Base-by-base conservation (phyloP, 92 coral and sea anemone species). In the Actinernus sp. region DNA sequence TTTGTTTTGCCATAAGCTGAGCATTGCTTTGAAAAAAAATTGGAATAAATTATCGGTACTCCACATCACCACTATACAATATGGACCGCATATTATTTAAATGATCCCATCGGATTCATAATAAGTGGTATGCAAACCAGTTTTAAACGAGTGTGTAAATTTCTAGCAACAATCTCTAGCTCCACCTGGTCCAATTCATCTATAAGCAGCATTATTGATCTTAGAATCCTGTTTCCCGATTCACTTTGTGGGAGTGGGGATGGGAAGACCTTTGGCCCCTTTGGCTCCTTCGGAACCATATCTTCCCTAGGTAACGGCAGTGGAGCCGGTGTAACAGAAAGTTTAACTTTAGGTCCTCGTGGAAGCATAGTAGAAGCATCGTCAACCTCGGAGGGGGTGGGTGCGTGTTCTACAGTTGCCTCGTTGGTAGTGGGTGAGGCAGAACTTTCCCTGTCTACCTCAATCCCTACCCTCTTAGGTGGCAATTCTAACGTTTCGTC, bases 161-260 rank as follows among this genome's bases (percentile, higher is more conserved):
- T 86, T 36, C 96, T 68, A 1, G 98, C 98, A 23, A 93, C 68
- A 36, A 93, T 86, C 58, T 90, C 88, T 41, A 94, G 79, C 63
- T 94, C 98, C 34, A 83, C 91, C 57, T 89, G 92, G 46, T 79
- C 92, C 18, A 94, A 85, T 62, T 94, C 98, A 51, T 91, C 97
- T 50, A 94, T 48, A 24, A 94, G 76, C 52, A 94, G 54, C 68
- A 94, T 66, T 47, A 94, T 81, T 6, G 98, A 88, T 57, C 79
- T 80, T 4, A 94, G 60, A 27, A 94, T 76, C 34, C 92, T 79
- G 55, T 86, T 68, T 1, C 92, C 89, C 51, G 52, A 45, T 59
- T 79, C 77, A 58, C 61, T 55, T 53, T 57, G 21, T 34, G 79
- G 61, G 68, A 62, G 31, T 33, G 92, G 82, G 0, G 51, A 62